Evolutionary conservation across 2,113 vertebrate species (phyloP), one percentile per base, ranked within the genome.

Genomic region (Heteronetta atricapilla): DNA sequence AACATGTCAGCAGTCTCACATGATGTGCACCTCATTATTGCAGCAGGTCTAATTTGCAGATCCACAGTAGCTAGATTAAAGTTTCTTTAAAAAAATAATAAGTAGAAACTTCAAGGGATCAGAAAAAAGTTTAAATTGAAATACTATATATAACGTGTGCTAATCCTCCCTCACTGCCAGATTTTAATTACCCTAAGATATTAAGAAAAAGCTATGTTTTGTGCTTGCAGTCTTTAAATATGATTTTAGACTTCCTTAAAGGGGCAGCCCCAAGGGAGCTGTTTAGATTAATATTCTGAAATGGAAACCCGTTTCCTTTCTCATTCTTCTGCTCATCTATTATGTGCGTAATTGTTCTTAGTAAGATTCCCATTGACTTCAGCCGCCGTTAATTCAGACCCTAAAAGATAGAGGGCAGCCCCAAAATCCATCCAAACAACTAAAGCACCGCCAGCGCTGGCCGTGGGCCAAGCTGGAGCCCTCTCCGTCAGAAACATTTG

Each of bases 121-220:
- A 81, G 74, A 44, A 59, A 59, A 68, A 60, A 31, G 46, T 76
- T 96, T 64, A 68, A 83, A 90, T 48, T 69, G 73, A 93, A 91
- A 78, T 76, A 18, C 88, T 59, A 10, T 59, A 50, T 53, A 55
- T 34, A 88, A 91, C 38, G 76, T 84, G 53, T 14, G 52, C 87
- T 90, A 75, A n/a, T 93, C 93, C 95, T 84, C 72, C 80, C 95
- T 95, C 80, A 55, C 85, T 29, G 33, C 56, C 86, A 87, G 72
- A 72, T 83, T 46, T 83, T 87, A 92, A 92, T 93, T 86, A 94
- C 72, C 82, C 79, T 10, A 2, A 52, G 89, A 82, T 64, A 44
- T 58, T 56, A 90, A 64, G 67, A 33, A 40, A 74, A 78, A 77
- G 79, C 44, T 7, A 15, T 44, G 82, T 22, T 48, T 64, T 92